phyloP scores from a whole-genome alignment of 2,113 vertebrate genomes.

The Anolis sagrei region DNA sequence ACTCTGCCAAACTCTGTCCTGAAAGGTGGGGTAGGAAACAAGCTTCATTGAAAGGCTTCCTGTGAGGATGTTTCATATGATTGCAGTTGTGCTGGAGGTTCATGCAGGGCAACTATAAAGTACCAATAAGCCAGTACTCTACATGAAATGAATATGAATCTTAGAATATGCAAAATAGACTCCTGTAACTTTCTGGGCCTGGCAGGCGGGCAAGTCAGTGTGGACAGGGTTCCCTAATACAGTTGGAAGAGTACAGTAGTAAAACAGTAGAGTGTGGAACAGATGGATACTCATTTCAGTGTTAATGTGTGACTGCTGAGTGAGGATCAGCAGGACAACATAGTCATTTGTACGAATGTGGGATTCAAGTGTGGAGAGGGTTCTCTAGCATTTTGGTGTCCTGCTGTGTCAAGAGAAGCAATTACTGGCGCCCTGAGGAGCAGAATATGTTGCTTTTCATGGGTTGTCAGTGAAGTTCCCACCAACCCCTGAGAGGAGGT shows the following conservation, averaged over 20 bases:
- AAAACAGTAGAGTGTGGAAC: neutral
- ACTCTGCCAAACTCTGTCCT: too few species aligned
- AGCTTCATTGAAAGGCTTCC: neutral
- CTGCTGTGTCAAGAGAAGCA: neutral
- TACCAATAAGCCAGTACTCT: neutral
- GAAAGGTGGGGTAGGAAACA: too few species aligned
- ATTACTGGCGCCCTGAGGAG: neutral
- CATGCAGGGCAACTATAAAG: neutral
- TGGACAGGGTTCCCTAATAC: neutral
- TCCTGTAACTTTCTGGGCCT: neutral
- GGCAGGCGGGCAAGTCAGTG: neutral
- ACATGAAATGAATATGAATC: neutral
- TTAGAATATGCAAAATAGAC: neutral
- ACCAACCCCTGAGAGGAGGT: neutral
- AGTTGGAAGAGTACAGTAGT: neutral
- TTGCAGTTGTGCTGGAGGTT: neutral
- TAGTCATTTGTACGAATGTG: neutral
- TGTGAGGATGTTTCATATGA: neutral
- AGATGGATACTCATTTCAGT: neutral
- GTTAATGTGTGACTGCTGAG: neutral
- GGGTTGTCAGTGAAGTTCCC: neutral
- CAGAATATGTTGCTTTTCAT: neutral
- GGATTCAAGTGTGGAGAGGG: neutral
- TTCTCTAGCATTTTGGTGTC: neutral
- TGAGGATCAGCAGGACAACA: constrained; percentile 1